Evolutionary conservation across 2,888 invertebrate species (phyloP).

Genomic region (Andrena bucephala): DNA sequence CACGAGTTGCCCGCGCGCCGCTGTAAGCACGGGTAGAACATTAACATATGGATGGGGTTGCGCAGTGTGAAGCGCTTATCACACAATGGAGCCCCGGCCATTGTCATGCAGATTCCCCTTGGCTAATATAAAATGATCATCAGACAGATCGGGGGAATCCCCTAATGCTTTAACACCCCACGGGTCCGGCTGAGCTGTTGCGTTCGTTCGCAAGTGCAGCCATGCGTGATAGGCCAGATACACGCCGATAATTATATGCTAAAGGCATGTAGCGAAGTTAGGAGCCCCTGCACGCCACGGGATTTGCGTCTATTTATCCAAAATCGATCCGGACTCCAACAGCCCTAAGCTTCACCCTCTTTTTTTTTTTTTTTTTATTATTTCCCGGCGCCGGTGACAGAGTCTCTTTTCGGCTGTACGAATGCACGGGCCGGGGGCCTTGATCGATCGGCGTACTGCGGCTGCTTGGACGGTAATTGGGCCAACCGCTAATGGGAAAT

Average conservation of each 20-base stretch:
- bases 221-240: conserved; percentile 69
- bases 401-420: conserved; percentile 10
- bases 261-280: conserved; percentile 53
- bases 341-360: not conserved
- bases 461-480: conserved; percentile 46
- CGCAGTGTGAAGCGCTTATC: conserved; percentile 79
- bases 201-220: conserved; percentile 66
- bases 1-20: conserved; percentile 66
- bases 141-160: conserved; percentile 78
- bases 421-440: conserved; percentile 30
- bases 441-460: conserved; percentile 51
- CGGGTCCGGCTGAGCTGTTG: conserved; percentile 67
- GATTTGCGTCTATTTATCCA: conserved; percentile 48
- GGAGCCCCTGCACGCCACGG: conserved; percentile 2
- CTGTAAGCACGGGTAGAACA: conserved; percentile 66
- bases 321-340: conserved; percentile 36
- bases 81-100: conserved; percentile 77
- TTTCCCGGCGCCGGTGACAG: not conserved
- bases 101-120: conserved; percentile 81
- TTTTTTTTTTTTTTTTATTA: not conserved
- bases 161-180: conserved; percentile 75
- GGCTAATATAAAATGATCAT: conserved; percentile 82
- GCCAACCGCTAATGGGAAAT: conserved; percentile 54
- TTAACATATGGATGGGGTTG: conserved; percentile 76
- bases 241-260: conserved; percentile 64